A percentile compares a stretch with the other conserved stretches of the same genome.
Conservation (phyloP, 1,140 invertebrate genomes). For the Aphidius gifuensis region DNA sequence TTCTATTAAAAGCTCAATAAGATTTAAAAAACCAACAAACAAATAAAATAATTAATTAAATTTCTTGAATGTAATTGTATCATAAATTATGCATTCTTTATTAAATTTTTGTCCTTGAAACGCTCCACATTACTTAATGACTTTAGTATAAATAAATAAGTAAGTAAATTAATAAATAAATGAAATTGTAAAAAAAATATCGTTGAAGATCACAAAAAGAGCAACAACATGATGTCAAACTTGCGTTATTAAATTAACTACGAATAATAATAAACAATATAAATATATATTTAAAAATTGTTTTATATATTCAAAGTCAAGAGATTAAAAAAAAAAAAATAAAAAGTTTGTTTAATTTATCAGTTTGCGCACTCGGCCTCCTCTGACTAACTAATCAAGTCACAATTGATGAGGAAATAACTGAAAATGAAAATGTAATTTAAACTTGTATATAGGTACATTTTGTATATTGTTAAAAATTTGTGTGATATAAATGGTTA, state of each 20-base stretch:
- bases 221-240: neutral
- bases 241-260: no score
- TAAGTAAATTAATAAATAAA: slow-evolving; percentile 16
- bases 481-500: slow-evolving; percentile 58
- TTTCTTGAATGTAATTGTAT: slow-evolving; percentile 46
- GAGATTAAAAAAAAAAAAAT: no score
- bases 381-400: slow-evolving; percentile 16
- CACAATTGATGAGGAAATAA: slow-evolving; percentile 18
- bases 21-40: slow-evolving; percentile 13
- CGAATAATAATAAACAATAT: no score
- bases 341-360: no score
- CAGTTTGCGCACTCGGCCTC: neutral
- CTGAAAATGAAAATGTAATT: slow-evolving; percentile 50
- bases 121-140: slow-evolving; percentile 14
- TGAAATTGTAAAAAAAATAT: slow-evolving; percentile 5
- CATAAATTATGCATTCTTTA: slow-evolving; percentile 43
- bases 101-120: slow-evolving; percentile 38
- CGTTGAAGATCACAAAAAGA: neutral
- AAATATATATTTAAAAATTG: no score
- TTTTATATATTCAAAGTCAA: no score
- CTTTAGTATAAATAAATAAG: slow-evolving; percentile 17
- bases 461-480: slow-evolving; percentile 59
- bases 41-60: slow-evolving; percentile 32
- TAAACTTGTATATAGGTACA: slow-evolving; percentile 56
- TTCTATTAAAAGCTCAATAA: slow-evolving; percentile 34